Evolutionary conservation across 1,140 invertebrate species (phyloP).

Genomic region (Drosophila setifemur): DNA sequence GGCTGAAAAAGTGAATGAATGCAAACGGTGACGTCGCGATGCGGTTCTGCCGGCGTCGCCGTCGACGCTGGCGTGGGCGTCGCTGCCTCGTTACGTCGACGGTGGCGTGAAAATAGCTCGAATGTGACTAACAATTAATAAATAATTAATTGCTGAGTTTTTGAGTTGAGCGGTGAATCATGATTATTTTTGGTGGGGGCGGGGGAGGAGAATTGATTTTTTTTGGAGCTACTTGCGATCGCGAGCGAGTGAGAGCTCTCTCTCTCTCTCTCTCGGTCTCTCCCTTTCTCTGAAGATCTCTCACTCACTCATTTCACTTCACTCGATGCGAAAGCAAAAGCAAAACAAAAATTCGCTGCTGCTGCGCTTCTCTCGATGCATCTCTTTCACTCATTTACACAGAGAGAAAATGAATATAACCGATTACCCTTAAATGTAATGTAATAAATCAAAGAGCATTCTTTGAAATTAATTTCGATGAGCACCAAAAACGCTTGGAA

Average conservation of each 20-base stretch:
- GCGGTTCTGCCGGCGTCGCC: conserved; percentile 10
- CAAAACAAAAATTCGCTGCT: conserved; percentile 67
- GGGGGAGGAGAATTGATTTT: neutral
- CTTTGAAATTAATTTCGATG: no score
- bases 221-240: conserved; percentile 26
- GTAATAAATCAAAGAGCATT: no score
- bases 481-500: no score
- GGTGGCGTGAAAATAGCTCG: conserved; percentile 59
- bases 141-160: conserved; percentile 51
- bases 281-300: neutral
- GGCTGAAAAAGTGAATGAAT: conserved; percentile 70
- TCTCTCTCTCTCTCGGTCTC: no score
- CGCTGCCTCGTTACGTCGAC: conserved; percentile 30
- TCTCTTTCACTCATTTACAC: conserved; percentile 10
- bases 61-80: conserved; percentile 22
- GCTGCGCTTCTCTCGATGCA: conserved; percentile 41
- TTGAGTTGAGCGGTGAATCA: conserved; percentile 1
- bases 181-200: neutral
- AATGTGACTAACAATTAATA: conserved; percentile 73
- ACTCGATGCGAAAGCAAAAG: conserved; percentile 74
- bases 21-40: conserved; percentile 43
- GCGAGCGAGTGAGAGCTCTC: no score
- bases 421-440: no score
- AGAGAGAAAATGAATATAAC: no score
- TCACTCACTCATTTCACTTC: conserved; percentile 60